Evolutionary conservation across 2,797 vertebrate species (phyloP), one percentile per base, ranked within the genome.

Genomic region (Sebastes oblongus): DNA sequence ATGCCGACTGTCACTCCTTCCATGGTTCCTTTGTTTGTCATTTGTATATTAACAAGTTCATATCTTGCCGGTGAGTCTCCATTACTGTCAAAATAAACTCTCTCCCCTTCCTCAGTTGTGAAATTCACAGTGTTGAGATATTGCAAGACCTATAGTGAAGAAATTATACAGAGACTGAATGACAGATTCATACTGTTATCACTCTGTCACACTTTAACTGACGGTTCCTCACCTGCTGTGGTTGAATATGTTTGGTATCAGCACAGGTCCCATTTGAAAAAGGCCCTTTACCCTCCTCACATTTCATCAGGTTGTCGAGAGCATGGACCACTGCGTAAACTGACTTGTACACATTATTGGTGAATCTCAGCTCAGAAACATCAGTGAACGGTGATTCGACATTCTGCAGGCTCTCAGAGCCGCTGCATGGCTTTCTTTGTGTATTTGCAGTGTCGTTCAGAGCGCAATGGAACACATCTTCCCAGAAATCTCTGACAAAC

Each of bases 311-410:
- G 39, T 80, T 65, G 62, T 97, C 90, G 25, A 97, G 91, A 5
- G 95, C 95, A 30, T 96, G 86, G 62, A 95, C 96, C 55, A 97
- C 92, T 39, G 95, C 93, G 29, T 96, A 97, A 50, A 97, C 93
- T 4, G 96, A 92, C 80, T 97, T 96, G 81, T 95, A 96, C 6
- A 97, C 94, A 54, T 97, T 96, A 80, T 96, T 94, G 0, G 93
- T 94, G 64, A 96, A 95, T 79, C 96, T 95, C 60, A 97, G 86
- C 72, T 97, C 94, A 34, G 95, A 94, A 11, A 95, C 89, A 87
- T 97, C 95, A 10, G 95, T 95, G 55, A 96, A 97, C 8, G 87
- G 86, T 71, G 95, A 97, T 6, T 94, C 61, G 16, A 96, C 89
- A 16, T 93, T 86, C 66, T 87, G 91, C 68, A 97, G 81, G 64